These are phyloP conservation scores for Phoxinus dragarum DNA, from an alignment of 2,797 vertebrate genomes.

Conservation along the genomic window DNA sequence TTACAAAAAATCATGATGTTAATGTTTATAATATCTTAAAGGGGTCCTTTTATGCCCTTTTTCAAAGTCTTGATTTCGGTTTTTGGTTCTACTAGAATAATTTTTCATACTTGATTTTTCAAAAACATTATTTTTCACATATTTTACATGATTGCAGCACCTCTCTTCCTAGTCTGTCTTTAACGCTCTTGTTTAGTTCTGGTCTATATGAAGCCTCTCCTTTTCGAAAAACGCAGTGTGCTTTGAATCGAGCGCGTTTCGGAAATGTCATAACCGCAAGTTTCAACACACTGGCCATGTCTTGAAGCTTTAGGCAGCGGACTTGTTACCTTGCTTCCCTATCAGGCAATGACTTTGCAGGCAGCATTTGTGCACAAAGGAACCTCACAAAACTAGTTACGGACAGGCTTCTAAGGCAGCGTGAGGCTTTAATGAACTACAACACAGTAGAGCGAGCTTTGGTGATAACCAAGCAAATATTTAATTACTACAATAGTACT, in stretches of 20 bases:
- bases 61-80: neutral
- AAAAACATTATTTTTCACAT: neutral
- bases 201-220: neutral
- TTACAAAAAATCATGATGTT: neutral
- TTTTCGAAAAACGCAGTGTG: neutral
- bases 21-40: neutral
- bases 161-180: neutral
- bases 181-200: neutral
- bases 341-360: neutral
- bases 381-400: neutral
- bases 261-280: neutral
- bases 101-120: neutral
- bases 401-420: neutral
- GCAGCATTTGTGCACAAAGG: neutral
- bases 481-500: neutral
- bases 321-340: neutral
- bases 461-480: neutral
- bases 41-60: neutral
- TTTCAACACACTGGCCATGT: neutral
- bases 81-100: neutral
- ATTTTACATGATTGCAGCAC: neutral
- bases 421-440: neutral
- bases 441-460: neutral
- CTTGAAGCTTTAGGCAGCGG: neutral
- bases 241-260: neutral